A percentile compares a stretch with the other conserved stretches of the same genome.
Conservation (phyloP, 2,797 vertebrate genomes). For the Cyprinodon diabolis region DNA sequence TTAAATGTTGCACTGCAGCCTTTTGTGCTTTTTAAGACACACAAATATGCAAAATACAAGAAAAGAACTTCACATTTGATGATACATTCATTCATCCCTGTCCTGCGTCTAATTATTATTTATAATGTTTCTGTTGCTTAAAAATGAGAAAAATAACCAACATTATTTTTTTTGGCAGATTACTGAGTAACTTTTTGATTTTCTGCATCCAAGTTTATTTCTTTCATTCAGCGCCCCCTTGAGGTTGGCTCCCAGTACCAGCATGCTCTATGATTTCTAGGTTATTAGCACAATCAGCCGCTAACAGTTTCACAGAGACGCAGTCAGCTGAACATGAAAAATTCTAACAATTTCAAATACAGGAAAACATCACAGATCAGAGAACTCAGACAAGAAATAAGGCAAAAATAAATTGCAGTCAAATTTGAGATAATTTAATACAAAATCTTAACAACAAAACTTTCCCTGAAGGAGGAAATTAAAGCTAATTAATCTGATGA, state of each 20-base stretch:
- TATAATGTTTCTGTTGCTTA: not conserved
- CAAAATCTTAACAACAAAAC: not conserved
- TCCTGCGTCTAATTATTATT: not conserved
- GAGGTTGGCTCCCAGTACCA: slow-evolving; percentile 10
- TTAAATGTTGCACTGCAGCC: slow-evolving; percentile 1
- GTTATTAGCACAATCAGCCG: slow-evolving; percentile 68
- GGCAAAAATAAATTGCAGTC: not conserved
- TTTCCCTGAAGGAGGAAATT: not conserved
- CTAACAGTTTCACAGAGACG: slow-evolving; percentile 33
- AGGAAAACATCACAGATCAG: slow-evolving; percentile 33
- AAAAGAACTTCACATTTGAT: slow-evolving; percentile 79
- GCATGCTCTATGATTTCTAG: slow-evolving; percentile 35
- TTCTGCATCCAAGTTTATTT: not conserved
- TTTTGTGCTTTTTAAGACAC: slow-evolving; percentile 73
- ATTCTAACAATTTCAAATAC: slow-evolving; percentile 14
- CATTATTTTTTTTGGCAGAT: not conserved
- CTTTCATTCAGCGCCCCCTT: slow-evolving; percentile 31
- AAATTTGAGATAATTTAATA: not conserved
- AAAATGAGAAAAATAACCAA: not conserved
- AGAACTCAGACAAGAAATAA: too few species aligned
- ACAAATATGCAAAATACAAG: slow-evolving; percentile 27
- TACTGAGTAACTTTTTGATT: not conserved
- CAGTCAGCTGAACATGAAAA: slow-evolving; percentile 36
- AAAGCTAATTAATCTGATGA: not conserved
- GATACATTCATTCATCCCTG: slow-evolving; percentile 77